phyloP scores from a whole-genome alignment of 2,113 vertebrate species.

The Entomyzon cyanotis region DNA sequence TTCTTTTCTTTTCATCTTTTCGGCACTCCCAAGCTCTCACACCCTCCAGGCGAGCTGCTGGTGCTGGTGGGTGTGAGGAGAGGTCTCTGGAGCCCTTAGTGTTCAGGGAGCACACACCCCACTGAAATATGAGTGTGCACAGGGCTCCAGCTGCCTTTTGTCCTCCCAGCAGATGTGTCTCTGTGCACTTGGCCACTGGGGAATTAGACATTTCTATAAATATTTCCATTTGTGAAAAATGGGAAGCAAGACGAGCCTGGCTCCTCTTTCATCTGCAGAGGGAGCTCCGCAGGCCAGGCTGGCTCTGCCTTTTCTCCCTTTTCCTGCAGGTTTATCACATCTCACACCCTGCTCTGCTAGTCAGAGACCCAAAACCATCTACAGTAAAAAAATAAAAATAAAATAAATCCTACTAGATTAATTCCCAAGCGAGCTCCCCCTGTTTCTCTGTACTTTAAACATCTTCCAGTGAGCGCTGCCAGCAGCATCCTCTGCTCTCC shows the following conservation, averaged over 20 bases:
- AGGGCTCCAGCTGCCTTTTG: neutral
- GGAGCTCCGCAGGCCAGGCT: neutral
- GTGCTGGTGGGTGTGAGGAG: neutral
- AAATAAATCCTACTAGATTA: neutral
- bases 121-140: neutral
- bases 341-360: neutral
- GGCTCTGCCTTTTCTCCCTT: neutral
- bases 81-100: neutral
- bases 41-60: neutral
- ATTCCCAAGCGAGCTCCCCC: neutral
- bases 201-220: neutral
- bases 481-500: neutral
- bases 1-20: neutral
- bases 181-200: neutral
- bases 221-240: neutral
- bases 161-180: neutral
- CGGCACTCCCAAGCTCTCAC: accelerated
- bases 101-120: accelerated
- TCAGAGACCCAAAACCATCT: neutral
- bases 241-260: neutral
- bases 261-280: neutral
- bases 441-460: neutral
- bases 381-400: neutral
- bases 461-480: neutral
- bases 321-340: neutral